Evolutionary conservation across 1,140 invertebrate genomes (phyloP), one percentile per base, ranked within the genome.

Genomic region (Saccostrea echinata): DNA sequence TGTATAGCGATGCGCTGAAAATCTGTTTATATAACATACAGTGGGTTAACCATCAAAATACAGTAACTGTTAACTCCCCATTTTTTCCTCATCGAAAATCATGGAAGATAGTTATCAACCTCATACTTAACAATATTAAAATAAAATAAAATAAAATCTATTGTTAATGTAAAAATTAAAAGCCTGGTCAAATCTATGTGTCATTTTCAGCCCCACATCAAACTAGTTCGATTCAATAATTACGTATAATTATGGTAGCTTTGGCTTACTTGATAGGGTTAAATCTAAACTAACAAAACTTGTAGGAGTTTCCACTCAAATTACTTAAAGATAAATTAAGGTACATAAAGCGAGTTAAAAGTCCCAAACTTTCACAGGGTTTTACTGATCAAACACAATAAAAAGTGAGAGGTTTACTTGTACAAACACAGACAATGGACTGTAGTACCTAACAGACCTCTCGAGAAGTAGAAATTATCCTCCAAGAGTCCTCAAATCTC

Each of bases 341-440:
- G 18, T 21, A 21, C n/a, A 21, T 61, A 61, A 21, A 61, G 18
- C 1, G 43, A 43, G 43, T 43, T 43, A 43, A 43, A 43, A 43
- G 43, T 43, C 43, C 43, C 4, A 30, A 76, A 27, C 68, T 30
- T 76, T 30, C 11, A 27, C 68, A 76, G 24, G 24, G 11, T 30
- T 33, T 16, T 27, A 30, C 13, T 76, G 12, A 30, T 33, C 27
- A 76, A 76, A 76, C 68, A 13, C 68, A 24, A 76, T 35, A 35
- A 76, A 76, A 76, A 76, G 68, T 33, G 3, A 76, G 27, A 76
- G 68, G 68, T 12, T 33, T 76, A 30, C 68, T 30, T 76, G 27
- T 33, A 76, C 68, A 76, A 76, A 76, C 68, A 30, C 30, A 76
- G 68, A 76, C 68, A 76, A 76, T 33, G 68, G 9, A 16, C 24